A percentile compares a stretch with the other conserved stretches of the same genome.
These are phyloP conservation scores for Felis catus DNA, from an alignment of 2,113 vertebrate species.

Conservation along the genomic window DNA sequence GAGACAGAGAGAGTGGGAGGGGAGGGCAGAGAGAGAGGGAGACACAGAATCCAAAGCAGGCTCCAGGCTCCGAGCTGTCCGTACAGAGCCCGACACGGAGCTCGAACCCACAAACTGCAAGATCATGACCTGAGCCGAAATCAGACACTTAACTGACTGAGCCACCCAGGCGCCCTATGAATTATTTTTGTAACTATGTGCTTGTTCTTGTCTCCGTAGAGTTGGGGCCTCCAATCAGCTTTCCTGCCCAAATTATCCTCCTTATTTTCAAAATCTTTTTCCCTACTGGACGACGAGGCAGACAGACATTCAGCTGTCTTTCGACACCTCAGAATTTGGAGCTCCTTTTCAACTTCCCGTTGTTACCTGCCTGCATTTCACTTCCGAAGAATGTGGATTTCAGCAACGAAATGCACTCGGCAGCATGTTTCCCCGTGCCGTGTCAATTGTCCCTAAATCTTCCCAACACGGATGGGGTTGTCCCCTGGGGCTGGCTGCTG, in stretches of 20 bases:
- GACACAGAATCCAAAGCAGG: no score
- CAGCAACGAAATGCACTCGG: background rate
- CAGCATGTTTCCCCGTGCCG: rapidly evolving
- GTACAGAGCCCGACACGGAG: no score
- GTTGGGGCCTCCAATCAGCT: background rate
- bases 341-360: background rate
- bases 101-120: no score
- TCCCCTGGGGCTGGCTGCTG: background rate
- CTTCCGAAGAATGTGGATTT: background rate
- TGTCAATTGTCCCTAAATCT: background rate
- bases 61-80: no score
- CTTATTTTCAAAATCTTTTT: background rate
- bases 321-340: background rate
- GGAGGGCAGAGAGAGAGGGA: no score
- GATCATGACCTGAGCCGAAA: no score
- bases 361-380: background rate
- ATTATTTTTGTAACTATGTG: background rate
- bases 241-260: background rate
- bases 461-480: background rate
- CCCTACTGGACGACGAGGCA: no score
- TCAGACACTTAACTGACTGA: no score
- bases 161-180: no score
- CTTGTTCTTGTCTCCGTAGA: background rate
- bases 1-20: no score
- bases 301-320: background rate